Base-by-base conservation (phyloP, 2,797 vertebrate species). In the Knipowitschia caucasica region DNA sequence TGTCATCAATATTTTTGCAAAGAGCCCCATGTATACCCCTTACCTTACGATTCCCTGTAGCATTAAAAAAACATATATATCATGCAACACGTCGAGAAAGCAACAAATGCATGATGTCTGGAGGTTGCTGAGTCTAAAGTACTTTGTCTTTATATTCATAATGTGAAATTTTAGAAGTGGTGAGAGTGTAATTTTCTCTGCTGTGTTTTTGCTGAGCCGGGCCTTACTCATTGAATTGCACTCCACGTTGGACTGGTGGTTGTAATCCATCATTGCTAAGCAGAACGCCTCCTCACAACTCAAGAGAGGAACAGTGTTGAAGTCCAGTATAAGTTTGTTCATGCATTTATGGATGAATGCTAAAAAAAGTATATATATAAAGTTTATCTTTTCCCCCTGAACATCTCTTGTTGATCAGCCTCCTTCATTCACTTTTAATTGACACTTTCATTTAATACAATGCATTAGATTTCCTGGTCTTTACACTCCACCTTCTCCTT, bases 221-320 rank as follows among this genome's bases (percentile, higher is more conserved):
- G 55, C 47, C 64, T 53, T 68, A 46, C 43, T 64, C 64, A 71
- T 78, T 76, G 58, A 72, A 67, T 66, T 76, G 52, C 68, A 36
- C 64, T 76, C 62, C 60, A 77, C 27, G 30, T 77, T 68, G 49
- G 62, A 53, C 51, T 58, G 63, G 50, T 76, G 73, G 67, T 70
- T 30, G 61, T 70, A 68, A 80, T 86, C 78, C 73, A 83, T 86
- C 81, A 77, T 36, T 53, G 60, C 30, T 67, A 64, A 71, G 67
- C 56, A 65, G 58, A 29, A 24, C 42, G 29, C 62, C 59, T 62
- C 57, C 64, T 52, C 65, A 56, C 24, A 49, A 59, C 57, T 61
- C 59, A 59, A 65, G 54, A 66, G 46, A 33, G 42, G 39, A 50
- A 39, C 40, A 40, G 53, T 39, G 30, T 29, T 56, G 40, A 51